Base-by-base conservation (phyloP, 2,888 invertebrate species). In the Podabrus alpinus region DNA sequence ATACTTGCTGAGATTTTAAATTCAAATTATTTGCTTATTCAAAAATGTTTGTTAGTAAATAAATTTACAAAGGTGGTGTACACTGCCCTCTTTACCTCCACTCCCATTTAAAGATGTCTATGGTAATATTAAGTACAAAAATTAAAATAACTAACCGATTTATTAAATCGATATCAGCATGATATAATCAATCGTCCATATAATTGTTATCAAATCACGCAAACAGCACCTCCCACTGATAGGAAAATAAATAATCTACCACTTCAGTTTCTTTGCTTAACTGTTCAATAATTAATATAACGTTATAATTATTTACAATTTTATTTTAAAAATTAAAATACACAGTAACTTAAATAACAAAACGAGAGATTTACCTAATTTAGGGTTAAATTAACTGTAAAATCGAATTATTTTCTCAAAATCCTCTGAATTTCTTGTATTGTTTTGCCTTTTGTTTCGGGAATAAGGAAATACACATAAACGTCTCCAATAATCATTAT, bases 381-480 rank as follows among this genome's bases (percentile, higher is more conserved):
- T 13, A 24, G 2, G 25, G 11, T 29, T 29, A 29, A 29, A 13
- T 13, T 4, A 13, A 0, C 3, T n/a, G 9, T 11, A 29, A 68
- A 62, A 10, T 19, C 13, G 3, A 10, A 17, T 64, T 64, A 64
- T 19, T 64, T 19, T 64, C 80, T 82, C 62, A 86, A 80, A 59
- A 79, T 77, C 25, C 82, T 79, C 76, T 86, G 86, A 66, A 87
- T 86, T 78, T 87, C 84, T 15, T 82, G 76, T n/a, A 86, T 73
- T 5, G 82, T 82, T 78, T 83, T 86, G 2, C 86, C 86, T 76
- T 83, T 82, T 0, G 87, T 87, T 82, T 87, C 87, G 0, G 87
- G 87, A n/a, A 76, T 16, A 16, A 70, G 73, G 15, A 13, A 64
- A 15, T 81, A 80, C 2, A 86, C 84, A 77, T 85, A 87, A 45